Percentiles rank a stretch among this genome's conserved stretches.
Evolutionary conservation across 2,113 vertebrate species (phyloP).

Genomic region (Oryzias curvinotus): DNA sequence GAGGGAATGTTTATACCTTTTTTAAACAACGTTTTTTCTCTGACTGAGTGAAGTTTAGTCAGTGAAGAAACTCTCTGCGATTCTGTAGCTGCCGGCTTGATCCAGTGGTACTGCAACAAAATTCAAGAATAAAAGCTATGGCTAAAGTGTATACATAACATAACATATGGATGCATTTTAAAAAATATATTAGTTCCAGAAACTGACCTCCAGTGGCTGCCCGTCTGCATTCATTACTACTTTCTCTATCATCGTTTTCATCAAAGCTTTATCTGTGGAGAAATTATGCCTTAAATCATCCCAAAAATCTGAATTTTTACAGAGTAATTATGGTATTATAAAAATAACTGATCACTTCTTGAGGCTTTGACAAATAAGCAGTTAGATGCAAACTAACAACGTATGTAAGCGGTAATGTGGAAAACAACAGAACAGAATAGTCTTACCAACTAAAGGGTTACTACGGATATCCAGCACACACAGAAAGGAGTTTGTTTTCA

Average conservation of each 20-base stretch:
- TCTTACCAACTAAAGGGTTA: constrained; percentile 93
- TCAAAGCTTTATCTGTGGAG: constrained; percentile 78
- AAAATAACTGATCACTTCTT: too few species aligned
- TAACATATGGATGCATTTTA: neutral
- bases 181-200: neutral
- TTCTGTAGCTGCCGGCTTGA: constrained; percentile 81
- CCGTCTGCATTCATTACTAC: constrained; percentile 82
- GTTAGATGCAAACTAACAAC: too few species aligned
- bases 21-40: constrained; percentile 85
- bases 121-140: neutral
- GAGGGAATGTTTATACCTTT: constrained; percentile 72
- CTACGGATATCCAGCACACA: constrained; percentile 89
- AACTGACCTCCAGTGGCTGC: constrained; percentile 80
- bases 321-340: neutral
- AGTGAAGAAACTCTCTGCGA: constrained; percentile 70
- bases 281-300: neutral
- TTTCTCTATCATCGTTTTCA: constrained; percentile 85
- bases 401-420: too few species aligned
- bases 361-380: too few species aligned
- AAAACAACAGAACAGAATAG: neutral
- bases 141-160: neutral
- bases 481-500: constrained; percentile 86
- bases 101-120: constrained; percentile 85
- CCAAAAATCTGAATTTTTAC: neutral
- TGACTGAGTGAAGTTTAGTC: constrained; percentile 75